Base-by-base conservation (phyloP, 1,140 invertebrate genomes). In the Heliconius congener region DNA sequence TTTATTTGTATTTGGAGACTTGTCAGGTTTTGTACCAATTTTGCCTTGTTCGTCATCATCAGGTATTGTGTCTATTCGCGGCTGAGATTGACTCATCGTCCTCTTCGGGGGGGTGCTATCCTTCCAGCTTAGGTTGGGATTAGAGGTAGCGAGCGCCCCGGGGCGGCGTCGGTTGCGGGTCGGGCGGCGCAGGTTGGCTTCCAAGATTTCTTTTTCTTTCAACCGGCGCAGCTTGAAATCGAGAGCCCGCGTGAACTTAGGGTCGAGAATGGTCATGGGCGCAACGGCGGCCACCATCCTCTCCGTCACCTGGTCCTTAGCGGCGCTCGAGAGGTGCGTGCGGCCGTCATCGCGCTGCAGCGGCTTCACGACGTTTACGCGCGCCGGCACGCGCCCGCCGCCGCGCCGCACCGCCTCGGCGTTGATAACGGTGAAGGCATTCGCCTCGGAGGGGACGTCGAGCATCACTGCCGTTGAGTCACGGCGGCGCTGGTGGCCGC, bases 201-300 rank as follows among this genome's bases (percentile, higher is more conserved):
- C 88, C 27, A 94, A 83, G n/a, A 90, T 91, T 55, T 95, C 95
- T 80, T 96, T 95, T 73, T 96, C 95, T 72, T 96, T 95, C 16
- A 97, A 92, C 37, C 95, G 95, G 23, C 95, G 94, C 23, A 97
- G 88, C 86, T 97, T 97, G 2, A 96, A 95, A 83, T 97, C 96
- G 30, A 97, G 91, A 9, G 95, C 95, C 80, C 96, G 95, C 37
- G 96, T 96, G 89, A 97, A 97, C 75, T 96, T 95, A 39, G 92
- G 90, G 80, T 94, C 92, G 60, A 94, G 86, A 39, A 93, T 91
- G n/a, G 89, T 88, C 77, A 87, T 83, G 30, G 87, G 83, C 42
- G 84, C 79, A 84, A 77, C 83, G 81, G 84, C 84, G 84, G 84
- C 84, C 84, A 82, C 82, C 74, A 77, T 80, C 27, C 55, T 80